Base-by-base conservation (phyloP, 2,113 vertebrate species). In the Brachypteracias leptosomus region DNA sequence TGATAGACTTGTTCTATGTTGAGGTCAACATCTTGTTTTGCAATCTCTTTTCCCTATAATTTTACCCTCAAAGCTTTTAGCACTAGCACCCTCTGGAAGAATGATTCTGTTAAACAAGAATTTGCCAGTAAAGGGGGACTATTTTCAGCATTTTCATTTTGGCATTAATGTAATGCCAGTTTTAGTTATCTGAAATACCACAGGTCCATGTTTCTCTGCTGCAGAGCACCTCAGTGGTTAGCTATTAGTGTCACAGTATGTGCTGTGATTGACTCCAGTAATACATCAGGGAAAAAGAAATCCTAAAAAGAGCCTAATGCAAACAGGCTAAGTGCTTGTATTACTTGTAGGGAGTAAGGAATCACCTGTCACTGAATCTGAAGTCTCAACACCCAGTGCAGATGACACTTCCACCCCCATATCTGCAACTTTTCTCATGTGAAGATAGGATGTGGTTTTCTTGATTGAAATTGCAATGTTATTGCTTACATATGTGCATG, bases 371-470 rank as follows among this genome's bases (percentile, higher is more conserved):
- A 90, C 47, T 22, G 54, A 46, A 73, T 77, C 36, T 62, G 66
- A 87, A 95, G 63, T 62, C 83, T 93, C 66, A 87, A 14, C 28
- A 3, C 46, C 29, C 44, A 4, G 5, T 85, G 58, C 31, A 85
- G 68, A 78, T 93, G 89, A 93, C 83, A 90, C 33, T 79, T 73
- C 86, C 89, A 63, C 87, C 82, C 79, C 87, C 93, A 26, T 65
- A 81, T 35, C 83, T 78, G 58, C 57, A 71, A 2, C 68, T 92
- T 47, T 51, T 68, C 52, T 33, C 62, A 83, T 79, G 49, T 84
- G 70, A 96, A 83, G 65, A 31, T 16, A 75, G 29, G 38, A 46
- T 1, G 35, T 40, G 42, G n/a, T 59, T 90, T 88, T 62, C 85
- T 35, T 57, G 61, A 44, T 57, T 49, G 74, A 67, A 86, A 65